These are phyloP conservation scores for Eugnorisma glareosa DNA, from an alignment of 2,888 invertebrate genomes.

Conservation along the genomic window DNA sequence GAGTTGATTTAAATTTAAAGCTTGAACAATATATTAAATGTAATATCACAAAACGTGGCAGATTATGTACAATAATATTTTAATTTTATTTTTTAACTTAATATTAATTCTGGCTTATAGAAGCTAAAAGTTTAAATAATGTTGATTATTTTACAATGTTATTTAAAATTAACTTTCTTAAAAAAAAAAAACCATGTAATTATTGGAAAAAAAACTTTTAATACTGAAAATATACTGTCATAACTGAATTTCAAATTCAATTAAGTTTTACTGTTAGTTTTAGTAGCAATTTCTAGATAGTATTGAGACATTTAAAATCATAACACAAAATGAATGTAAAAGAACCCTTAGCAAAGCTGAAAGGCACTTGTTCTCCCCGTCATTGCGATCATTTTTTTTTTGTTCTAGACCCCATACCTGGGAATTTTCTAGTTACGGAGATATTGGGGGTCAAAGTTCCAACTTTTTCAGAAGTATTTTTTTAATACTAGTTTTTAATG, in stretches of 20 bases:
- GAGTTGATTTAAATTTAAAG: conserved; percentile 65
- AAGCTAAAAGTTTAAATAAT: conserved; percentile 56
- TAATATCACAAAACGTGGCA: conserved; percentile 70
- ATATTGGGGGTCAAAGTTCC: too few relatives aligned
- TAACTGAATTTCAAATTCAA: neutral
- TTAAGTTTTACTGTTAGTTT: neutral
- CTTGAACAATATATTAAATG: conserved; percentile 65
- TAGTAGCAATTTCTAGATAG: neutral
- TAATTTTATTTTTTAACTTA: conserved; percentile 45
- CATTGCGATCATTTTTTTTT: too few relatives aligned
- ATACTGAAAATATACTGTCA: neutral
- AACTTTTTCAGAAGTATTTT: too few relatives aligned
- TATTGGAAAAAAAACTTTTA: neutral
- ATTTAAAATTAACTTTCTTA: conserved; percentile 33
- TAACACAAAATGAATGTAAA: neutral
- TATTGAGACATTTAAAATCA: neutral
- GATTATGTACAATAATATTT: conserved; percentile 64
- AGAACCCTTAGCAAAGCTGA: neutral
- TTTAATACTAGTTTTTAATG: too few relatives aligned
- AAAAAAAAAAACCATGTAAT: neutral
- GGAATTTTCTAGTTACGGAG: too few relatives aligned
- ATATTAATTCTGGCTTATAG: conserved; percentile 41
- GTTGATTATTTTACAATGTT: conserved; percentile 4
- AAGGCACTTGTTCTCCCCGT: too few relatives aligned
- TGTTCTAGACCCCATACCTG: too few relatives aligned